phyloP scores from a whole-genome alignment of 2,888 invertebrate genomes.

The Morpho deidamia region DNA sequence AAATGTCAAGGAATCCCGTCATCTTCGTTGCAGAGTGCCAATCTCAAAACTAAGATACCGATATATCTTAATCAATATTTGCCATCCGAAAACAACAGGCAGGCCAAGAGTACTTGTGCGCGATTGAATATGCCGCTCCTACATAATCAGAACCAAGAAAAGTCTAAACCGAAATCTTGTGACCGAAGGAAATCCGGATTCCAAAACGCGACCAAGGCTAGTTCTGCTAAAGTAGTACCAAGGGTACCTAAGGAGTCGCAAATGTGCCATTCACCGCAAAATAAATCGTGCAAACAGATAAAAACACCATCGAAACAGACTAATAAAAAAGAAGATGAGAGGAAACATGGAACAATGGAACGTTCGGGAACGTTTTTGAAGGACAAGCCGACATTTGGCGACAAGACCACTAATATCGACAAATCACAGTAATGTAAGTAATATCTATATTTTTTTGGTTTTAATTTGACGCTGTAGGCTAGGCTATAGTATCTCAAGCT shows the following conservation, averaged over 20 bases:
- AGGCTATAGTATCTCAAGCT: no score
- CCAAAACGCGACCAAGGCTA: slow-evolving; percentile 77
- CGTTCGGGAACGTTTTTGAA: slow-evolving; percentile 87
- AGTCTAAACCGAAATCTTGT: slow-evolving; percentile 13
- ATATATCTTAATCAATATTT: slow-evolving; percentile 40
- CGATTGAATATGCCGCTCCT: not conserved
- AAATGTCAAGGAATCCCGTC: no score
- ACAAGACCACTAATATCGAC: slow-evolving; percentile 49
- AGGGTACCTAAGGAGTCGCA: slow-evolving; percentile 48
- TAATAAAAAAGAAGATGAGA: slow-evolving; percentile 25
- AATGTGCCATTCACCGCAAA: slow-evolving; percentile 24
- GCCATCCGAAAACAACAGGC: slow-evolving; percentile 1
- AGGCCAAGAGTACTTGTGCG: not conserved
- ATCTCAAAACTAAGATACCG: slow-evolving; percentile 56
- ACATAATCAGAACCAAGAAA: no score
- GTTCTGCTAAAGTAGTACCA: slow-evolving; percentile 75
- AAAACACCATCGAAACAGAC: slow-evolving; percentile 18
- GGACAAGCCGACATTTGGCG: slow-evolving; percentile 82
- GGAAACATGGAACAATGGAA: slow-evolving; percentile 50
- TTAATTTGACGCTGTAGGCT: no score
- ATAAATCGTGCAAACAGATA: slow-evolving; percentile 14
- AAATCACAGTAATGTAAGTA: no score
- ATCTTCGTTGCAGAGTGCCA: no score
- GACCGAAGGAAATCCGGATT: slow-evolving; percentile 48
- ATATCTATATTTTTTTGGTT: no score